Evolutionary conservation across 2,113 vertebrate genomes (phyloP).

Genomic region (Progne subis): DNA sequence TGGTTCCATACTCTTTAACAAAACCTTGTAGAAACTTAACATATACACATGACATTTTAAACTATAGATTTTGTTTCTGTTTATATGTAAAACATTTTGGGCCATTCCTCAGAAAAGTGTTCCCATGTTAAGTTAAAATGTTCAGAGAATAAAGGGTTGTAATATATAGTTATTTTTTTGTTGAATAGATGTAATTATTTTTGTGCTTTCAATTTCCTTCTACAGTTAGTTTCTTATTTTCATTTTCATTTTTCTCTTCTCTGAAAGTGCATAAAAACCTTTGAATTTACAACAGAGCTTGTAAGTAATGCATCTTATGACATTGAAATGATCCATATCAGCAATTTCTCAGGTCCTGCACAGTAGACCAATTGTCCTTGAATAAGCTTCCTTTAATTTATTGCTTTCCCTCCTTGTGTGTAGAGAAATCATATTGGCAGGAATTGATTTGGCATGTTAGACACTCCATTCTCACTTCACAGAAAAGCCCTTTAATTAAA

Average conservation of each 20-base stretch:
- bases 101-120: background rate
- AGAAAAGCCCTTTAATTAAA: constrained; percentile 68
- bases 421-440: constrained; percentile 57
- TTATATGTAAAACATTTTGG: background rate
- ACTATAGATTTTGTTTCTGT: background rate
- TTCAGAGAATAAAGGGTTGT: background rate
- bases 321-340: constrained; percentile 23
- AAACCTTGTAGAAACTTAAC: background rate
- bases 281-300: background rate
- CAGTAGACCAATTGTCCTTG: constrained; percentile 54
- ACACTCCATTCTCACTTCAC: constrained; percentile 56
- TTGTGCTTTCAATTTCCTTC: background rate
- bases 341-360: constrained; percentile 37
- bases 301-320: constrained; percentile 26
- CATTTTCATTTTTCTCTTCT: background rate
- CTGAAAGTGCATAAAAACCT: background rate
- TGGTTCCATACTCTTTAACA: background rate
- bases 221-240: background rate
- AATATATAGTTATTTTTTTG: background rate
- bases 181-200: background rate
- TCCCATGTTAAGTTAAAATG: background rate
- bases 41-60: background rate
- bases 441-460: constrained; percentile 63
- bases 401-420: constrained; percentile 32
- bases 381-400: constrained; percentile 67